phyloP scores from a whole-genome alignment of 2,888 invertebrate species.

The Chrysolina haemoptera region DNA sequence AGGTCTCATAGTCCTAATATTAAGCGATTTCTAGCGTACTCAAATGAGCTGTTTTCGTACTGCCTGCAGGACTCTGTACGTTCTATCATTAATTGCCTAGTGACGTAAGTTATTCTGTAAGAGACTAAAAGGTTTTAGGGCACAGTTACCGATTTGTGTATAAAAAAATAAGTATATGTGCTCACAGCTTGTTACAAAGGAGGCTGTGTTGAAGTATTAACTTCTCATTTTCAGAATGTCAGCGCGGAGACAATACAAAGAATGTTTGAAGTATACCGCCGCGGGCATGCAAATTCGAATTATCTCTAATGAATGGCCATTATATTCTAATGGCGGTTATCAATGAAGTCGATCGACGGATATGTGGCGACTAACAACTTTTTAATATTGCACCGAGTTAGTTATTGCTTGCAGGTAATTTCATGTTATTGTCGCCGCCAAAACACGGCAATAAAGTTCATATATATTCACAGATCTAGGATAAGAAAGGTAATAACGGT shows the following conservation, averaged over 20 bases:
- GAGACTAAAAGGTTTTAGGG: no score
- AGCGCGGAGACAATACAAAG: conserved; percentile 20
- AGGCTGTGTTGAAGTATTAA: conserved; percentile 55
- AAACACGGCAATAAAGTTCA: conserved; percentile 37
- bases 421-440: conserved; percentile 28
- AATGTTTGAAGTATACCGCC: conserved; percentile 21
- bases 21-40: no score
- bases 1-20: no score
- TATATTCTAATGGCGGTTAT: conserved; percentile 46
- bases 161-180: no score
- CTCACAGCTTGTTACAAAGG: background rate
- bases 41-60: no score
- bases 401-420: conserved; percentile 32
- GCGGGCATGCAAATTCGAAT: conserved; percentile 46
- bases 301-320: conserved; percentile 43
- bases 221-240: conserved; percentile 56
- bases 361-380: conserved; percentile 41
- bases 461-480: conserved; percentile 31
- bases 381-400: conserved; percentile 36
- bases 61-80: no score
- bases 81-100: no score
- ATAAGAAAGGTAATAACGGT: conserved; percentile 12
- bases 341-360: conserved; percentile 31
- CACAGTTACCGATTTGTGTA: no score
- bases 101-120: no score